phyloP scores from a whole-genome alignment of 1,140 invertebrate species.

The Acromyrmex heyeri region DNA sequence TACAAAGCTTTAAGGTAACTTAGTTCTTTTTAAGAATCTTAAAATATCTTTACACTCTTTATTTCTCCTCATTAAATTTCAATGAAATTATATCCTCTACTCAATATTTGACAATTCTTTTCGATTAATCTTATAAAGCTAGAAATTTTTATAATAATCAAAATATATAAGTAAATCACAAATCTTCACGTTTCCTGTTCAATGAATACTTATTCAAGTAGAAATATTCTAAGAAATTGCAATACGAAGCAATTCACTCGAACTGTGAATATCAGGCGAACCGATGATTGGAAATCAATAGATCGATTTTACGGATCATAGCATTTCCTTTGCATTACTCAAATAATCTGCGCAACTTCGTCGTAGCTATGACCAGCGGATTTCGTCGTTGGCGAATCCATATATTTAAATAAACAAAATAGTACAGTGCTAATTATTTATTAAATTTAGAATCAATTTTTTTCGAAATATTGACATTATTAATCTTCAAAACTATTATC shows the following conservation, averaged over 20 bases:
- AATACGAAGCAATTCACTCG: background rate
- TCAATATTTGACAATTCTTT: background rate
- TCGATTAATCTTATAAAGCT: background rate
- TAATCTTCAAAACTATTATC: background rate
- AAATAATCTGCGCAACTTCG: background rate
- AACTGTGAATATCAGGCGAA: background rate
- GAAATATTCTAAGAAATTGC: slow-evolving; percentile 10
- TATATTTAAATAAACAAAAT: background rate
- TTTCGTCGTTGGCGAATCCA: background rate
- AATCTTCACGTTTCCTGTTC: background rate
- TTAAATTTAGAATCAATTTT: background rate
- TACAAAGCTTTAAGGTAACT: background rate
- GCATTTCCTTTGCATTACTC: slow-evolving; percentile 25
- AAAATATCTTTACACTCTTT: background rate
- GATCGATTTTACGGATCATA: slow-evolving; percentile 39
- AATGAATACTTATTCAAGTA: background rate
- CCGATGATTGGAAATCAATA: slow-evolving; percentile 36
- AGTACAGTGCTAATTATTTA: background rate
- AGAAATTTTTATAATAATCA: background rate
- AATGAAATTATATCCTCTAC: background rate
- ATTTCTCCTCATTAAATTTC: background rate
- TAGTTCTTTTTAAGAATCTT: background rate
- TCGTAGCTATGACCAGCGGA: background rate
- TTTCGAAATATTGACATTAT: background rate
- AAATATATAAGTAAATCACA: background rate